Conservation (phyloP, 2,113 vertebrate genomes). For the Euleptes europaea region DNA sequence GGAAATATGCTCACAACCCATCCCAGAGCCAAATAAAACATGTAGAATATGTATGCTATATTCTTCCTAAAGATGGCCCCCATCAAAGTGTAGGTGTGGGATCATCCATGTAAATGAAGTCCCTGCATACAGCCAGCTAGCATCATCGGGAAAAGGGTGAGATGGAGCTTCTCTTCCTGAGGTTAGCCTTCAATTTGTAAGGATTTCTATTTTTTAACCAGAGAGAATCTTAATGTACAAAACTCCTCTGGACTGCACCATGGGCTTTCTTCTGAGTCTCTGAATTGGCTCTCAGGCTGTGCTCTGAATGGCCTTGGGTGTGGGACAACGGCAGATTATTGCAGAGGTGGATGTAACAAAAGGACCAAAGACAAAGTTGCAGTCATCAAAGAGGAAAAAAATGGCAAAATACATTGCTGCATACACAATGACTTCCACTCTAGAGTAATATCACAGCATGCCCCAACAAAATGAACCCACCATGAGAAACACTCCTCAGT, state of each 20-base stretch:
- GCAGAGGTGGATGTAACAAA: no score
- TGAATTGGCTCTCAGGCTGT: no score
- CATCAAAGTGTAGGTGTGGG: not conserved
- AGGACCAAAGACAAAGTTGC: no score
- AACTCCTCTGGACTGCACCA: not conserved
- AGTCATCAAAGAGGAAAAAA: no score
- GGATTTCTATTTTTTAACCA: no score
- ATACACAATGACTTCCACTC: not conserved
- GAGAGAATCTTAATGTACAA: no score
- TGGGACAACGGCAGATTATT: no score
- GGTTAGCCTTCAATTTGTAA: no score
- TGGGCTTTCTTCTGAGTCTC: no score
- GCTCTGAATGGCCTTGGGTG: no score
- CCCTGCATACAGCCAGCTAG: not conserved
- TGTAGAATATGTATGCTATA: not conserved
- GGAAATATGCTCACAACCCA: not conserved
- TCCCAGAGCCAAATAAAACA: not conserved
- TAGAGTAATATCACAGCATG: not conserved
- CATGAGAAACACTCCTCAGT: not conserved
- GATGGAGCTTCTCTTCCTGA: not conserved
- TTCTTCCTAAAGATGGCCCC: not conserved
- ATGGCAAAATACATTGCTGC: no score
- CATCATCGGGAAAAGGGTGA: not conserved
- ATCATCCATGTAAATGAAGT: not conserved
- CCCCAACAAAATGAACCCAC: not conserved